Base-by-base conservation (phyloP, 2,888 invertebrate species). In the Melieria picta region DNA sequence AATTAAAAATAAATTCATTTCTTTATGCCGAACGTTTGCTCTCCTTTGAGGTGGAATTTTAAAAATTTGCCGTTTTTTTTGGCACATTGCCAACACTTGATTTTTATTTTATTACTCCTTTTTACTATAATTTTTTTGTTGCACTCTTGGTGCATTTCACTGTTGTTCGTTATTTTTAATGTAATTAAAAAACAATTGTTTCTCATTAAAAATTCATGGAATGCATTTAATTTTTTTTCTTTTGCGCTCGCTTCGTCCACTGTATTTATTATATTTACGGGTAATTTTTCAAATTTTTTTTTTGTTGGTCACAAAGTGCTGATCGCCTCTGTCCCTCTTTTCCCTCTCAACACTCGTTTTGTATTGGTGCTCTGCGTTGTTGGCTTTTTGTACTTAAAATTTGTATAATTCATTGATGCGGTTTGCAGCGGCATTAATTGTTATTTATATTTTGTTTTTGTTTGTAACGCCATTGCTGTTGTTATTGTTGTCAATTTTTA, bases 171-270 rank as follows among this genome's bases (percentile, higher is more conserved):
- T 73, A 71, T 77, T 77, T 80, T 81, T 80, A 83, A 83, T 82
- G 77, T 78, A 82, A 82, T 83, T 80, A 82, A 78, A 80, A 79
- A 80, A 80, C 78, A 81, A 81, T 81, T 79, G 79, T 77, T 77
- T 69, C 72, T 75, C 77, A 77, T 76, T 77, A 76, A 76, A 79
- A 76, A 78, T 76, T 75, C 72, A 76, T 77, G 75, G 76, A 73
- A 72, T 75, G 61, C 64, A 76, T 57, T 73, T 70, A 63, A 73
- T 64, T 62, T 55, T 72, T 74, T 5, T 56, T 58, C 56, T 10
- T 52, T 60, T 58, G 64, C 58, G 55, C 42, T 63, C 11, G 43
- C 10, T 30, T 30, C 30, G 30, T 30, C 3, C 30, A 30, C 30
- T 30, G 30, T 30, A 30, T 30, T 30, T 48, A 63, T 63, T 47